Base-by-base conservation (phyloP, 2,888 invertebrate species). In the Aricia artaxerxes region DNA sequence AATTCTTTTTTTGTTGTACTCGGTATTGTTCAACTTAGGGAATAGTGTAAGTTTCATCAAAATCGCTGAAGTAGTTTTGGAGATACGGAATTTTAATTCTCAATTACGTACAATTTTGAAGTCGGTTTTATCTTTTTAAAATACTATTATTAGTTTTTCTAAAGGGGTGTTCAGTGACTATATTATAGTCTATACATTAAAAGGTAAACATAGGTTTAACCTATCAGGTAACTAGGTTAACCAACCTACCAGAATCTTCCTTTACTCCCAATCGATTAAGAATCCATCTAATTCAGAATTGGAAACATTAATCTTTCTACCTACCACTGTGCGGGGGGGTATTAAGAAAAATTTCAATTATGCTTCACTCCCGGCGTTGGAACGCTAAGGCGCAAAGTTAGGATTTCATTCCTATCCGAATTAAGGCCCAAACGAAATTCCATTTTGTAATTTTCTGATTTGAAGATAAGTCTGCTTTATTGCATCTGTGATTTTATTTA, bases 281-380 rank as follows among this genome's bases (percentile, higher is more conserved):
- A 76, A 76, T 44, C 40, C 13, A 78, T 73, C 44, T 61, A 75
- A 61, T 75, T 73, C 60, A 9, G 73, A 78, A 79, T 79, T 75
- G 40, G 31, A 75, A 75, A 79, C 78, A 82, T 80, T 81, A 82
- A 80, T 80, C 80, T 79, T 80, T 76, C 81, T 80, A 78, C 78
- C 80, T 82, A 81, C 82, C 81, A 85, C 84, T 84, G 82, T 79
- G 83, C 84, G 83, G 79, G 35, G 35, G 83, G 86, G 88, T 88
- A 89, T 90, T 88, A 88, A 88, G 88, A 88, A 89, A 89, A 90
- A 88, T 87, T 88, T 90, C 90, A 91, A 90, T 90, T 89, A 90
- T 87, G 86, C 86, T 84, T 81, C 83, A 83, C 84, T 81, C 80
- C 82, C 35, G 78, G 78, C 84, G 83, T 81, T 82, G 84, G 85